phyloP scores from a whole-genome alignment of 2,797 vertebrate species.

The Catamblyrhynchus diadema region DNA sequence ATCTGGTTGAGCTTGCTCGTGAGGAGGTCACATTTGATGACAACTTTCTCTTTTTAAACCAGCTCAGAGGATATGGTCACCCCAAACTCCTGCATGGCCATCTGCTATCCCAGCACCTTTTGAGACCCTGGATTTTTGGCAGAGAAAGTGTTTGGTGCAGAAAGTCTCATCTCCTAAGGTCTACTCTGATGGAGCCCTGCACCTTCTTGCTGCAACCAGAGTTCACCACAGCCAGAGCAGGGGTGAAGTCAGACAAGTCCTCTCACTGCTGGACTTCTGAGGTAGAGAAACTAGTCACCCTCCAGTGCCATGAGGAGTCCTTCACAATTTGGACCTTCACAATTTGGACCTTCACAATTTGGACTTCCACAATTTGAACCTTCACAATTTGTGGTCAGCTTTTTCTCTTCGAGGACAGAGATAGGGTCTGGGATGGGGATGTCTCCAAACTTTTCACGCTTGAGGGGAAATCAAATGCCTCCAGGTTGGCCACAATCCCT shows the following conservation, averaged over 20 bases:
- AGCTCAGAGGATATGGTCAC: not conserved
- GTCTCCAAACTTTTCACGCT: not conserved
- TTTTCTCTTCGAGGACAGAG: not conserved
- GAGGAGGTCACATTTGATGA: not conserved
- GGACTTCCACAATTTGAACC: no score
- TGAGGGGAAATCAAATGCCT: not conserved
- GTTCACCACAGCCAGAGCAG: not conserved
- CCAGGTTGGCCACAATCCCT: not conserved
- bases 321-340: not conserved
- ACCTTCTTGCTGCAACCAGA: not conserved
- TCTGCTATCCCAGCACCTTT: not conserved
- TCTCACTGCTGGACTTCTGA: accelerated
- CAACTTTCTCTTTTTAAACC: not conserved
- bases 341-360: not conserved
- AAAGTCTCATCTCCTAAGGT: not conserved
- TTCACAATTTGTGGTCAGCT: not conserved
- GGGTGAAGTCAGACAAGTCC: not conserved
- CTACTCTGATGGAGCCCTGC: not conserved
- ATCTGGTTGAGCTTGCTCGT: not conserved
- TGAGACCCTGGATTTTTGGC: not conserved
- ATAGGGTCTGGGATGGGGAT: not conserved
- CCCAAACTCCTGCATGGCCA: accelerated
- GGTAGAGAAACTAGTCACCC: not conserved
- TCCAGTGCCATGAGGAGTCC: not conserved
- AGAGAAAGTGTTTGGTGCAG: not conserved